Percentiles rank a stretch among this genome's conserved stretches.
These are phyloP conservation scores for Brachionus koreanus DNA, from an alignment of 1,140 invertebrate genomes.

Conservation along the genomic window DNA sequence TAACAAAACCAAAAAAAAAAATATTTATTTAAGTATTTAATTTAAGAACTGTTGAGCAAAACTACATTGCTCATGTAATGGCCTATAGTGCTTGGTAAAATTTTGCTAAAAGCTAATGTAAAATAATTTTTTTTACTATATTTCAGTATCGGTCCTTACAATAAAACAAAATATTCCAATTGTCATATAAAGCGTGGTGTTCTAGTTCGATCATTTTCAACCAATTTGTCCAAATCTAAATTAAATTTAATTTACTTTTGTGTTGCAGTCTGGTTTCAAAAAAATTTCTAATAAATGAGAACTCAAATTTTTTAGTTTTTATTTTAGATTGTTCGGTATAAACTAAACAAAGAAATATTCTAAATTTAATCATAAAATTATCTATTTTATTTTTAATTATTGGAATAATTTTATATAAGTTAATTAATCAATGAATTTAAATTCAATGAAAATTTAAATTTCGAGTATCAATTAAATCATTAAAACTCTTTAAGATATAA, in stretches of 20 bases:
- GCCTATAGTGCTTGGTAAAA: conserved; percentile 40
- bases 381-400: too few species aligned
- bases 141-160: conserved; percentile 33
- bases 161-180: background rate
- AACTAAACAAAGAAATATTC: background rate
- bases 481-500: too few species aligned
- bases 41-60: conserved; percentile 40
- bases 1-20: background rate
- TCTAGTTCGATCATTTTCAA: background rate
- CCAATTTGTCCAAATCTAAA: background rate
- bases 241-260: background rate
- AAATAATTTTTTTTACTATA: background rate
- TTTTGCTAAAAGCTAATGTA: background rate
- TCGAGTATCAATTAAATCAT: too few species aligned
- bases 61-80: conserved; percentile 38
- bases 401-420: too few species aligned
- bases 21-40: background rate
- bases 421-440: too few species aligned
- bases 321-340: background rate
- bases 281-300: background rate
- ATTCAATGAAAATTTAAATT: too few species aligned
- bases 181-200: background rate
- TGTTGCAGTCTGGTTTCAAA: background rate
- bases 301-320: background rate
- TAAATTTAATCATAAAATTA: too few species aligned